phyloP scores from a whole-genome alignment of 37 sponge, comb jelly and placozoan genomes.

The Cliona cf. orientalis region DNA sequence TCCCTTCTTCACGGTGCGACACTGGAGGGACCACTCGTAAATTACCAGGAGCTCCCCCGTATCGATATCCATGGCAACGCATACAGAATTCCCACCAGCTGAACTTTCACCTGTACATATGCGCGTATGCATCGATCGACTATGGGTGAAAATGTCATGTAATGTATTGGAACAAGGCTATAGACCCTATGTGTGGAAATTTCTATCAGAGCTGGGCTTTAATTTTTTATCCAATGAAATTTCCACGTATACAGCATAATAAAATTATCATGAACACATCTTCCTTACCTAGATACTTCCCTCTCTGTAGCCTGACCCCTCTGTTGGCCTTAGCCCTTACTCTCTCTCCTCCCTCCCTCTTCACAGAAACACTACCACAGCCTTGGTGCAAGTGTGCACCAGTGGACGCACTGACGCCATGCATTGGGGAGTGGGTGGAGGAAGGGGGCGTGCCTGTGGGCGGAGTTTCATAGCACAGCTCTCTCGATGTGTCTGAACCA shows the following conservation, averaged over 20 bases:
- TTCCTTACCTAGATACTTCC: slow-evolving; percentile 63
- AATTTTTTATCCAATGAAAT: background rate
- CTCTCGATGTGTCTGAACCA: background rate
- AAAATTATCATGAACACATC: background rate
- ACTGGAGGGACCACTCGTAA: slow-evolving; percentile 76
- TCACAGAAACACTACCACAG: background rate
- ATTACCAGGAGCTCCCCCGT: slow-evolving; percentile 66
- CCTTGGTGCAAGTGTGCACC: background rate
- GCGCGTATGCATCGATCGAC: too few species aligned
- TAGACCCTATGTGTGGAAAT: background rate
- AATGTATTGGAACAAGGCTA: background rate
- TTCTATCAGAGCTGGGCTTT: background rate
- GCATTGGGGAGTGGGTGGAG: background rate
- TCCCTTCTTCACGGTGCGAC: slow-evolving; percentile 31
- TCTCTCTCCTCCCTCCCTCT: background rate
- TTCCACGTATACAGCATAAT: background rate
- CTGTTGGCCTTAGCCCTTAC: background rate
- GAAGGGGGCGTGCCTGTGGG: background rate
- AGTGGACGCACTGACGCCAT: background rate
- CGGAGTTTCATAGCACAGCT: background rate
- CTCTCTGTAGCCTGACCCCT: slow-evolving; percentile 33
- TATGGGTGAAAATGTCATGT: background rate
- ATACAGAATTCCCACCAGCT: slow-evolving; percentile 53
- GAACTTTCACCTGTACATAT: slow-evolving; percentile 39
- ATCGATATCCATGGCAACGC: slow-evolving; percentile 57